Percentiles rank a stretch among this genome's conserved stretches.
These are phyloP conservation scores for Anomalospiza imberbis DNA, from an alignment of 2,797 vertebrate species.

Conservation along the genomic window DNA sequence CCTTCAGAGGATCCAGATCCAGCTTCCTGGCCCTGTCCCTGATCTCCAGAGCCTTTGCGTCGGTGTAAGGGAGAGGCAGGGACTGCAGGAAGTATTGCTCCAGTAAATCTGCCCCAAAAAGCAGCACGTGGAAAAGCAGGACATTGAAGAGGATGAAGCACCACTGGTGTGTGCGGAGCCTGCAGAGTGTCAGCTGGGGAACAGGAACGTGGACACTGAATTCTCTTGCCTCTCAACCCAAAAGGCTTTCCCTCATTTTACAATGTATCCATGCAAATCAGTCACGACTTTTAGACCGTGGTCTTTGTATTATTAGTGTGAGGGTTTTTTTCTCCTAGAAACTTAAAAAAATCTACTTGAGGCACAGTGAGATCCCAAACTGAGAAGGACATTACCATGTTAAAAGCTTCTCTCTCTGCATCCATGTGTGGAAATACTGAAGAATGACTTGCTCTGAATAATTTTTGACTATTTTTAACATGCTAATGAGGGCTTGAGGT, in stretches of 20 bases:
- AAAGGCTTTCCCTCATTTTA: not conserved
- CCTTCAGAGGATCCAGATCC: constrained; percentile 70
- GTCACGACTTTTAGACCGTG: fast-evolving
- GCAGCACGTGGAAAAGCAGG: constrained; percentile 85
- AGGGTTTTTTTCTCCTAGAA: not conserved
- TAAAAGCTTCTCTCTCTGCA: not conserved
- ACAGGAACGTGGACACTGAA: not conserved
- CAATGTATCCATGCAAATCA: not conserved
- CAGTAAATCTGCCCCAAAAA: constrained; percentile 90
- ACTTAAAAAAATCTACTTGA: fast-evolving
- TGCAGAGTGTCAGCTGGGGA: constrained; percentile 79
- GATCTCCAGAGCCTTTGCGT: constrained; percentile 76
- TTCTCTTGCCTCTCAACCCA: not conserved
- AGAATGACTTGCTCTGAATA: not conserved
- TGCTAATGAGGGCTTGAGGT: not conserved
- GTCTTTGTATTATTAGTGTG: not conserved
- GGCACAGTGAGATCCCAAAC: not conserved
- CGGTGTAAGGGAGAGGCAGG: constrained; percentile 79
- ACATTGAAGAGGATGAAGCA: constrained; percentile 91
- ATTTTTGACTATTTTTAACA: not conserved
- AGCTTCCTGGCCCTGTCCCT: constrained; percentile 85
- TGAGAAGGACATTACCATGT: fast-evolving
- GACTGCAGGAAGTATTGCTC: constrained; percentile 89
- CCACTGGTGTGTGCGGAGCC: constrained; percentile 91
- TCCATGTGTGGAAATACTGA: not conserved